phyloP scores from a whole-genome alignment of 2,113 vertebrate species.

The Cochlearius cochlearius region DNA sequence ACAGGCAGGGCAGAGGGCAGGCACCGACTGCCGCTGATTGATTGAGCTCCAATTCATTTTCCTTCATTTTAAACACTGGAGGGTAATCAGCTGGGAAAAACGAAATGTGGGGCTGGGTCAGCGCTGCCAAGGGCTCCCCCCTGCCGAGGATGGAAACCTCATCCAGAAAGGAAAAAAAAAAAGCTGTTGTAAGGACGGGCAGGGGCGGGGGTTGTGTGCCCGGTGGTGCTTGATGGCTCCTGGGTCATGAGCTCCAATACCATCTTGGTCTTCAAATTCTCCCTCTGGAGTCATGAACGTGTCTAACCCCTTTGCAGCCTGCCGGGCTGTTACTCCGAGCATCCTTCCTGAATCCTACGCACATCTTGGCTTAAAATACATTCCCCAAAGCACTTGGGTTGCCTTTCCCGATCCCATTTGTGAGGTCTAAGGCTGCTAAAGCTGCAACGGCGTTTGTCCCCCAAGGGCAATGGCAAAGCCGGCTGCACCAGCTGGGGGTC shows the following conservation, averaged over 20 bases:
- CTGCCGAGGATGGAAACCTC: neutral
- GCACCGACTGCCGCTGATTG: neutral
- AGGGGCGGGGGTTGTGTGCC: no score
- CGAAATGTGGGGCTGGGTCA: neutral
- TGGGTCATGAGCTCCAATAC: neutral
- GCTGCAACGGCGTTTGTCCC: neutral
- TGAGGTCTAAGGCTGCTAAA: neutral
- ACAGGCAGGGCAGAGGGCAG: neutral
- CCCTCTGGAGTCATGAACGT: neutral
- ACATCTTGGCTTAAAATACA: rapidly evolving
- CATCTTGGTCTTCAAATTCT: neutral
- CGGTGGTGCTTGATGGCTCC: neutral
- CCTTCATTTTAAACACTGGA: neutral
- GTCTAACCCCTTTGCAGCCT: rapidly evolving
- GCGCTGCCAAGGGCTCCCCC: neutral
- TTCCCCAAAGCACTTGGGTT: neutral
- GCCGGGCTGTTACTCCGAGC: neutral
- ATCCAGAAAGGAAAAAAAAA: neutral
- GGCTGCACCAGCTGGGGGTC: neutral
- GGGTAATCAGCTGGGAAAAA: neutral
- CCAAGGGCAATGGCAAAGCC: neutral
- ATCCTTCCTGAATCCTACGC: neutral
- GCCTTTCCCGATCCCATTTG: neutral
- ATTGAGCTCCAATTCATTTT: neutral
- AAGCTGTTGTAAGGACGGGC: no score